Conservation (phyloP, 1,140 invertebrate species). For the Pteromalus puparum region DNA sequence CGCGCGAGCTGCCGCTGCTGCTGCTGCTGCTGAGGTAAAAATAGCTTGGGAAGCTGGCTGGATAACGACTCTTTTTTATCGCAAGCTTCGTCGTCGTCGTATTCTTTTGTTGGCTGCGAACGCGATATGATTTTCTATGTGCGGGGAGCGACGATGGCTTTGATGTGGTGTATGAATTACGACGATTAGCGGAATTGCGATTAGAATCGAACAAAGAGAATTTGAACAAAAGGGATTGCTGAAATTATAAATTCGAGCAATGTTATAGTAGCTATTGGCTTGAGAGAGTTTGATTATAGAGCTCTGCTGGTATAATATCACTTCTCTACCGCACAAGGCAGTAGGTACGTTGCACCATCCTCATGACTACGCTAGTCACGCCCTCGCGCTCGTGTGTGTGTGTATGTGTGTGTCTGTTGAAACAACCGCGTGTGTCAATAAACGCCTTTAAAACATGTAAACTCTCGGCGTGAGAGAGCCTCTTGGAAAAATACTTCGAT, state of each 20-base stretch:
- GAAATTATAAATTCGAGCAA: background rate
- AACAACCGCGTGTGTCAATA: constrained; percentile 34
- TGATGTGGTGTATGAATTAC: background rate
- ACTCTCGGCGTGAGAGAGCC: background rate
- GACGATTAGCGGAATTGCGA: background rate
- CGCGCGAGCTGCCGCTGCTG: background rate
- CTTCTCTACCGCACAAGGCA: background rate
- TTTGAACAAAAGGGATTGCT: background rate
- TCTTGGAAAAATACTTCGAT: constrained; percentile 8
- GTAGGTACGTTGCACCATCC: constrained; percentile 25
- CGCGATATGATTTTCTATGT: background rate
- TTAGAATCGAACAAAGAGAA: background rate
- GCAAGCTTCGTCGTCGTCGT: background rate
- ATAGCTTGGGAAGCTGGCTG: background rate
- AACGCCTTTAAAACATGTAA: constrained; percentile 39
- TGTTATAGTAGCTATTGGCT: background rate
- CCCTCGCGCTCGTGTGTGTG: background rate
- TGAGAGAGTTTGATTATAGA: constrained; percentile 9
- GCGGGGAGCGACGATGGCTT: background rate
- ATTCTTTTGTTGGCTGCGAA: constrained; percentile 44
- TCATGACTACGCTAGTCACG: constrained; percentile 38
- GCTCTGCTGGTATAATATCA: constrained; percentile 3
- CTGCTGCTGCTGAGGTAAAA: constrained; percentile 4
- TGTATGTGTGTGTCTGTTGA: background rate
- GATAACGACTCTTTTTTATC: constrained; percentile 46